Evolutionary conservation across 2,888 invertebrate genomes (phyloP).

Genomic region (Drosophila robusta): DNA sequence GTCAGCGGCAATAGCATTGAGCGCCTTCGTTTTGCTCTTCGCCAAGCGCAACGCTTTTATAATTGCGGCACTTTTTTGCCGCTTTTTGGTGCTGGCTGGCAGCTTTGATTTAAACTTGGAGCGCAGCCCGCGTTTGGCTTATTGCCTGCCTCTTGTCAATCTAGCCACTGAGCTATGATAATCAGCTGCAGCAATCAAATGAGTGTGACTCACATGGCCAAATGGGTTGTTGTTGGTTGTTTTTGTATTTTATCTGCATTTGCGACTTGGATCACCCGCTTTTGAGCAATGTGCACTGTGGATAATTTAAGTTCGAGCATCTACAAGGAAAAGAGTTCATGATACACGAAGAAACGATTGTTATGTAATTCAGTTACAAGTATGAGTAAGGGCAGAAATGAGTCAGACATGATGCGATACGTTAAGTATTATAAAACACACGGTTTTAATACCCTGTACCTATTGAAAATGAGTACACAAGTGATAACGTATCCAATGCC

Average conservation of each 20-base stretch:
- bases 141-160: slow-evolving; percentile 38
- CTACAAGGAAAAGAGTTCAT: neutral
- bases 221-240: slow-evolving; percentile 19
- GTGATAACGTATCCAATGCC: too few species aligned
- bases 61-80: slow-evolving; percentile 65
- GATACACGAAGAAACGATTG: neutral
- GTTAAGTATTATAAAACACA: too few species aligned
- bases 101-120: slow-evolving; percentile 33
- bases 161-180: slow-evolving; percentile 30
- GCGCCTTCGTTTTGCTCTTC: slow-evolving; percentile 38
- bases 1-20: slow-evolving; percentile 52
- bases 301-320: neutral
- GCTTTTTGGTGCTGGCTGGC: slow-evolving; percentile 25
- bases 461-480: too few species aligned
- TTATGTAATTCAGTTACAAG: neutral
- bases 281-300: slow-evolving; percentile 15
- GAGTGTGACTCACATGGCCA: slow-evolving; percentile 41
- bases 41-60: slow-evolving; percentile 59
- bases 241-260: slow-evolving; percentile 10
- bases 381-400: neutral
- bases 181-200: slow-evolving; percentile 41
- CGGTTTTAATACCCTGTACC: too few species aligned
- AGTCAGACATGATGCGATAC: too few species aligned
- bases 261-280: slow-evolving; percentile 21
- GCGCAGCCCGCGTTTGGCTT: slow-evolving; percentile 3